Conservation (phyloP, 23 tunicate species). For the Clavelina lepadiformis region DNA sequence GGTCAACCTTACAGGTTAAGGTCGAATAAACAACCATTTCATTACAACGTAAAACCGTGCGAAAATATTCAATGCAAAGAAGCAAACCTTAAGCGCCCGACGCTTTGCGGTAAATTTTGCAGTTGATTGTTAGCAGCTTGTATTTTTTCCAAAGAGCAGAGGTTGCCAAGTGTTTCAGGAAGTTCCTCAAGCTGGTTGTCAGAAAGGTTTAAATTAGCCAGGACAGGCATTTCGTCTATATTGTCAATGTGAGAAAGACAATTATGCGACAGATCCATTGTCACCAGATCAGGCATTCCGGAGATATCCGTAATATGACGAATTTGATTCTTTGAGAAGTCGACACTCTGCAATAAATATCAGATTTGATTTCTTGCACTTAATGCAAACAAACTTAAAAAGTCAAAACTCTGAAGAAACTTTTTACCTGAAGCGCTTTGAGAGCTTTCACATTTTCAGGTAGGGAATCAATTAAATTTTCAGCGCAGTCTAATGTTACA, state of each 20-base stretch:
- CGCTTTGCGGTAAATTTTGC: slow-evolving; percentile 49
- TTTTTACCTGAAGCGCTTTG: slow-evolving; percentile 55
- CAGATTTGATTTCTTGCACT: neutral
- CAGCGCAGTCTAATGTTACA: slow-evolving; percentile 74
- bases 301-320: slow-evolving; percentile 14
- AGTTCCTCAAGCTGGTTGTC: slow-evolving; percentile 51
- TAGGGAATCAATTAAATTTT: slow-evolving; percentile 42
- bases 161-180: slow-evolving; percentile 54
- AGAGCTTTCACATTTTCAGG: slow-evolving; percentile 44
- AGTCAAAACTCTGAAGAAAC: no score
- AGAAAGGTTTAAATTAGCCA: slow-evolving; percentile 72
- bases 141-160: slow-evolving; percentile 44
- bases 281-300: slow-evolving; percentile 61
- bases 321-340: slow-evolving; percentile 67
- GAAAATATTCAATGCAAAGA: neutral
- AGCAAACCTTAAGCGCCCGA: slow-evolving; percentile 56
- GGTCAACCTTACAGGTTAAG: no score
- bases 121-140: slow-evolving; percentile 60
- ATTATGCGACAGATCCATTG: slow-evolving; percentile 71
- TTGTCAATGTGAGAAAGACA: slow-evolving; percentile 31
- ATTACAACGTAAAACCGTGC: no score
- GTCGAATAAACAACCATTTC: no score
- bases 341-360: slow-evolving; percentile 49
- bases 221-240: slow-evolving; percentile 47
- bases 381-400: no score